phyloP scores from a whole-genome alignment of 2,113 vertebrate species.

The Chaenogobius annularis region DNA sequence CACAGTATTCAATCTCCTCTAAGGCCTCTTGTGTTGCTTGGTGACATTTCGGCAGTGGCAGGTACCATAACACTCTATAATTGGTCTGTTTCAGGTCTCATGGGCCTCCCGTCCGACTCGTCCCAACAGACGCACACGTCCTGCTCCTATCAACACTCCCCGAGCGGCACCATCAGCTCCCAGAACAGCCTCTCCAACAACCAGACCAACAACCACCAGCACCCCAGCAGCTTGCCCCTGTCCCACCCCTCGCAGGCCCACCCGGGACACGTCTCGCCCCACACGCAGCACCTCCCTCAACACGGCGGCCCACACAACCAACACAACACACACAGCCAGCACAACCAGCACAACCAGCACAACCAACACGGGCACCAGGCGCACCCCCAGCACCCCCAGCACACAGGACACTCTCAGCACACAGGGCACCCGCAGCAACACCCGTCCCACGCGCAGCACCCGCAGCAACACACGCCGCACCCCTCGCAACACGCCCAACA shows the following conservation, averaged over 20 bases:
- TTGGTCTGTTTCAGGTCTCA: constrained; percentile 80
- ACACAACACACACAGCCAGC: constrained; percentile 66
- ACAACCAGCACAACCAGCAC: constrained; percentile 70
- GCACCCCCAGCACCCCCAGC: constrained; percentile 72
- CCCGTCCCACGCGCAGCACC: constrained; percentile 59
- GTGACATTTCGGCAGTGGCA: neutral
- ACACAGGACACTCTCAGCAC: constrained; percentile 64
- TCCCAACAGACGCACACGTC: constrained; percentile 89
- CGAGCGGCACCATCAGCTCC: constrained; percentile 83
- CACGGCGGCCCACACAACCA: constrained; percentile 62
- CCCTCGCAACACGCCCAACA: constrained; percentile 76
- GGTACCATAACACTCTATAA: neutral
- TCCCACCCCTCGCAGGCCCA: constrained; percentile 82
- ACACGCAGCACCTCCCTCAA: constrained; percentile 76
- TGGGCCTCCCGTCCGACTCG: constrained; percentile 85
- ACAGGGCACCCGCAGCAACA: constrained; percentile 46
- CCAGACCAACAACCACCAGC: constrained; percentile 77
- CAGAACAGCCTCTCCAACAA: constrained; percentile 77
- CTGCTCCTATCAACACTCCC: constrained; percentile 93
- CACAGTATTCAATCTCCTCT: neutral
- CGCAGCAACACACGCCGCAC: constrained; percentile 65
- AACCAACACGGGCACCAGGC: constrained; percentile 59
- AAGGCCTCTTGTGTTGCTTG: neutral
- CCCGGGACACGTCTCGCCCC: constrained; percentile 76
- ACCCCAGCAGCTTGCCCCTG: constrained; percentile 81